Evolutionary conservation across 2,113 vertebrate genomes (phyloP), one percentile per base, ranked within the genome.

Genomic region (Podarcis cretensis): DNA sequence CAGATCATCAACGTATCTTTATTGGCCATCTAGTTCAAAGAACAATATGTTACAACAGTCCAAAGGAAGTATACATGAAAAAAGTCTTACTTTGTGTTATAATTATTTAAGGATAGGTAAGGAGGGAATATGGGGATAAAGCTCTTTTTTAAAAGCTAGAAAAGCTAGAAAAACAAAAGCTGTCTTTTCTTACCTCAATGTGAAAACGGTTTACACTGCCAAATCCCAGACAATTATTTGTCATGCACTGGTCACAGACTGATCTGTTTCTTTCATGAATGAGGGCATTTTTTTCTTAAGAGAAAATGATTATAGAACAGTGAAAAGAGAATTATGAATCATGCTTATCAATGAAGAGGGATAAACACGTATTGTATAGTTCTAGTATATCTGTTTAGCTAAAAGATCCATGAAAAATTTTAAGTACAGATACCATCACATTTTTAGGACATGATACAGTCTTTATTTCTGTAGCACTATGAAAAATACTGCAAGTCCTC

Each of bases 381-480:
- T 93, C 74, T 77, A 89, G 68, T 54, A 87, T 90, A 89, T 91
- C 82, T 89, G 2, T 83, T 76, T 84, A 76, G 65, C 74, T 91
- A 90, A 89, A 14, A 0, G n/a, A 87, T 20, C 68, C 20, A 89
- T 87, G 93, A 91, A 81, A 84, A 4, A 87, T 1, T 86, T 85
- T 57, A 89, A 16, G 10, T 6, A 91, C 69, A 89, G 73, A 88
- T 83, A 82, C 3, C 73, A 86, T 43, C 0, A 32, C 35, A 48
- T 80, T 92, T 92, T 87, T n/a, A 66, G 48, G 88, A 48, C 21
- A 32, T 0, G 0, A 82, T 86, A 84, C 0, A 87, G 57, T 48
- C 75, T 91, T 91, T 91, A 84, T 89, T 32, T 90, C 82, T 78
- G 2, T 27, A 89, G 79, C 3, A 65, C 8, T 88, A 83, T 0